phyloP scores from a whole-genome alignment of 2,113 vertebrate species.

The Elephantulus edwardii region DNA sequence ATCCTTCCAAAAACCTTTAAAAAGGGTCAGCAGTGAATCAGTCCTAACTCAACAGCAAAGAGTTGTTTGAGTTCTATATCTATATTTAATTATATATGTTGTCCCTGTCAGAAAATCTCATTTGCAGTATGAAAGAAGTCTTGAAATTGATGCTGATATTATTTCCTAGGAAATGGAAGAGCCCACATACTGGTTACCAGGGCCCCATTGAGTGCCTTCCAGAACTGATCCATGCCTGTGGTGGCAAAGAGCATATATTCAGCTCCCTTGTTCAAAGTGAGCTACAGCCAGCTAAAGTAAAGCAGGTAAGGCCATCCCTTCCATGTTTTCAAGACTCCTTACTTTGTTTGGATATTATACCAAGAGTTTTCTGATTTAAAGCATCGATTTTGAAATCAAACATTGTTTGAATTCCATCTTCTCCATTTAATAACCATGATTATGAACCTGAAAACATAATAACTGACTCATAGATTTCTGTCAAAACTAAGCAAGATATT shows the following conservation, averaged over 20 bases:
- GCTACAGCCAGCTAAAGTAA: slow-evolving; percentile 84
- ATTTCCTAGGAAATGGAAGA: slow-evolving; percentile 88
- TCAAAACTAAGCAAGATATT: slow-evolving; percentile 31
- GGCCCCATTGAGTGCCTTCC: slow-evolving; percentile 93
- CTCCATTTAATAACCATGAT: not conserved
- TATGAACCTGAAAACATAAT: not conserved
- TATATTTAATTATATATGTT: not conserved
- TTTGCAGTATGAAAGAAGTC: not conserved
- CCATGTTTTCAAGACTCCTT: not conserved
- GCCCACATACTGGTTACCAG: slow-evolving; percentile 72
- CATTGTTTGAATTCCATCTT: not conserved
- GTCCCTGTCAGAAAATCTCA: not conserved
- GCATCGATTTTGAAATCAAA: not conserved
- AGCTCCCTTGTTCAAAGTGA: slow-evolving; percentile 86
- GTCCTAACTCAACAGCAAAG: too few species aligned
- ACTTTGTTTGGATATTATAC: not conserved
- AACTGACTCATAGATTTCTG: not conserved
- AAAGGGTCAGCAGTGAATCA: too few species aligned
- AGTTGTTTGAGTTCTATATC: too few species aligned
- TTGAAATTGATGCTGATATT: not conserved
- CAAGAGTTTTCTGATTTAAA: not conserved
- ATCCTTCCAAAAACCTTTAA: too few species aligned
- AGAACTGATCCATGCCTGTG: slow-evolving; percentile 92
- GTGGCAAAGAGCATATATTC: slow-evolving; percentile 90
- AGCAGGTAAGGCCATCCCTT: slow-evolving; percentile 87